Evolutionary conservation across 2,888 invertebrate genomes (phyloP).

Genomic region (Netelia virgata): DNA sequence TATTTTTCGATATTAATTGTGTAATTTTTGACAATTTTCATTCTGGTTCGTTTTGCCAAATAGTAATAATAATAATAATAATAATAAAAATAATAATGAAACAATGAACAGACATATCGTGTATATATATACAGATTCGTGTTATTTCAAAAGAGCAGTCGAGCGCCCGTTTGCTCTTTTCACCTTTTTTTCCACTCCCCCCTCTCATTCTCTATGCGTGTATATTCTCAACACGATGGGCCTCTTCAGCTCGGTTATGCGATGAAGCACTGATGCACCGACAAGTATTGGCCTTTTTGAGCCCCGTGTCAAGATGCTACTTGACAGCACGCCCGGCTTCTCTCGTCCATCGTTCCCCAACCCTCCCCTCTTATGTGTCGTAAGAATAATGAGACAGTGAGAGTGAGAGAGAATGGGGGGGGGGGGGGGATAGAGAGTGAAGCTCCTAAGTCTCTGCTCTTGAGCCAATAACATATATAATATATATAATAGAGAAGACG

Average conservation of each 20-base stretch:
- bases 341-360: conserved; percentile 57
- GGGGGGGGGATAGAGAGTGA: not conserved
- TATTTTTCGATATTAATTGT: too few relatives aligned
- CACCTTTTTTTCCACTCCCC: conserved; percentile 25
- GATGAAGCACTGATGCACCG: conserved; percentile 73
- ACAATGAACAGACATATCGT: not conserved
- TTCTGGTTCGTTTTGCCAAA: not conserved
- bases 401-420: not conserved
- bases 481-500: conserved; percentile 30
- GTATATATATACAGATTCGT: too few relatives aligned
- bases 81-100: not conserved
- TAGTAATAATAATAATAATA: not conserved
- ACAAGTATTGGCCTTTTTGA: conserved; percentile 81
- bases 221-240: conserved; percentile 65
- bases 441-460: not conserved
- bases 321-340: conserved; percentile 75
- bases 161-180: conserved; percentile 27
- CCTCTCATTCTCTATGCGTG: not conserved
- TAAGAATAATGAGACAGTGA: conserved; percentile 26
- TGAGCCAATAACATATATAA: conserved; percentile 57
- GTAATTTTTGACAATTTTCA: conserved; percentile 1
- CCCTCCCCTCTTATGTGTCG: conserved; percentile 50
- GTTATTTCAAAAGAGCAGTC: not conserved
- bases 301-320: conserved; percentile 82
- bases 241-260: conserved; percentile 65